Evolutionary conservation across 2,888 invertebrate genomes (phyloP).

Genomic region (Xestia ashworthii): DNA sequence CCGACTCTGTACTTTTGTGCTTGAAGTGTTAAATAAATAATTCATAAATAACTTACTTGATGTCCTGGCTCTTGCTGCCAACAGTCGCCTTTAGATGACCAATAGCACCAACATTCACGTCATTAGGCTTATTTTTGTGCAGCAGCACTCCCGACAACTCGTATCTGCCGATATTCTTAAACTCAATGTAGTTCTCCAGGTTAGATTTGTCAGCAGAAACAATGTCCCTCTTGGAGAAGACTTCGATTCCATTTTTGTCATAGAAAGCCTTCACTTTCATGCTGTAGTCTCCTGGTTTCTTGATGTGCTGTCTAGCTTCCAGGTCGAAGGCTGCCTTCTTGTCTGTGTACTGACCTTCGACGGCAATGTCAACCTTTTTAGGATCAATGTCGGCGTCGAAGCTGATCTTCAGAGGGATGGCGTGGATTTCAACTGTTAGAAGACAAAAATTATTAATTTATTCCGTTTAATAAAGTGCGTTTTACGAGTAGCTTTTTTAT

Average conservation of each 20-base stretch:
- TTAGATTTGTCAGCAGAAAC: slow-evolving; percentile 91
- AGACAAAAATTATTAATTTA: slow-evolving; percentile 1
- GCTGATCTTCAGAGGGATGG: slow-evolving; percentile 86
- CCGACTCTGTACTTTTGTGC: too few relatives aligned
- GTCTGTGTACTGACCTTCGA: slow-evolving; percentile 90
- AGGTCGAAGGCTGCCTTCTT: slow-evolving; percentile 91
- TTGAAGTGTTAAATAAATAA: not conserved
- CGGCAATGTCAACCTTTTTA: slow-evolving; percentile 90
- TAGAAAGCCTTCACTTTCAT: slow-evolving; percentile 77
- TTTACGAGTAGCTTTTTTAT: not conserved
- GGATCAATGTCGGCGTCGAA: slow-evolving; percentile 91
- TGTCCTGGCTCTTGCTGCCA: slow-evolving; percentile 89
- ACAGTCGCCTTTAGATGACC: slow-evolving; percentile 88
- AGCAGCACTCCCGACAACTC: slow-evolving; percentile 91
- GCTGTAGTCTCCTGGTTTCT: slow-evolving; percentile 84
- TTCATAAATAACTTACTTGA: slow-evolving; percentile 85
- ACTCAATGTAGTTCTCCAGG: slow-evolving; percentile 90
- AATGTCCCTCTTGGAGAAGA: slow-evolving; percentile 90
- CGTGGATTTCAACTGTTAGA: slow-evolving; percentile 88
- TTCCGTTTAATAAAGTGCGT: not conserved
- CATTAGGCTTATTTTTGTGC: slow-evolving; percentile 89
- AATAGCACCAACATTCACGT: slow-evolving; percentile 90
- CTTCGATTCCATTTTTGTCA: slow-evolving; percentile 82
- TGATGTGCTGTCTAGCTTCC: slow-evolving; percentile 87
- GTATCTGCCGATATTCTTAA: slow-evolving; percentile 92